Percentiles rank a stretch among this genome's conserved stretches.
Evolutionary conservation across 2,888 invertebrate species (phyloP).

Genomic region (Lumbricus terrestris): DNA sequence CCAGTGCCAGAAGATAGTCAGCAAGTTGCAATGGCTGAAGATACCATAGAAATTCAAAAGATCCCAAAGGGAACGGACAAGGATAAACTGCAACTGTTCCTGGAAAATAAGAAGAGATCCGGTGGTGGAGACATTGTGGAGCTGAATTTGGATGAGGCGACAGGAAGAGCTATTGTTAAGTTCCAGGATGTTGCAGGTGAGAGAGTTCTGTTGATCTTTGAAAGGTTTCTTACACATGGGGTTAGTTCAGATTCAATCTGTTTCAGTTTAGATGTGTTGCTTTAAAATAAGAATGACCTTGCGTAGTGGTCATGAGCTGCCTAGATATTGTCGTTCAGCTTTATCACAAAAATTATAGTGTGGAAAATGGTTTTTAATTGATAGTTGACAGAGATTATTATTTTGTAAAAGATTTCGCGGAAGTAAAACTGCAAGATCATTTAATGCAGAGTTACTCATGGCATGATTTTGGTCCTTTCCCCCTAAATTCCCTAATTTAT

Average conservation of each 20-base stretch:
- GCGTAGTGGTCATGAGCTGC: too few species aligned
- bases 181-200: not conserved
- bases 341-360: too few species aligned
- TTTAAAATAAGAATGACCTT: not conserved
- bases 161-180: not conserved
- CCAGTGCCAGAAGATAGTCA: not conserved
- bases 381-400: too few species aligned
- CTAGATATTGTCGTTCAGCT: too few species aligned
- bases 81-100: slow-evolving; percentile 6
- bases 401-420: too few species aligned
- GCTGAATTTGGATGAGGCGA: slow-evolving; percentile 6
- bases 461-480: too few species aligned
- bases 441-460: too few species aligned
- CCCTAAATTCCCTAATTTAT: too few species aligned
- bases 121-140: slow-evolving; percentile 19
- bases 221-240: not conserved
- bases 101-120: slow-evolving; percentile 21
- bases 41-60: not conserved
- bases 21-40: not conserved
- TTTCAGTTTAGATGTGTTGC: not conserved
- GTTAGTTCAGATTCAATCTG: not conserved
- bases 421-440: too few species aligned
- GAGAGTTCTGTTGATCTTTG: not conserved
- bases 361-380: too few species aligned
- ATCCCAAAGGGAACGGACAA: slow-evolving; percentile 14